Evolutionary conservation across 2,113 vertebrate genomes (phyloP), one percentile per base, ranked within the genome.

Genomic region (Fregata magnificens): DNA sequence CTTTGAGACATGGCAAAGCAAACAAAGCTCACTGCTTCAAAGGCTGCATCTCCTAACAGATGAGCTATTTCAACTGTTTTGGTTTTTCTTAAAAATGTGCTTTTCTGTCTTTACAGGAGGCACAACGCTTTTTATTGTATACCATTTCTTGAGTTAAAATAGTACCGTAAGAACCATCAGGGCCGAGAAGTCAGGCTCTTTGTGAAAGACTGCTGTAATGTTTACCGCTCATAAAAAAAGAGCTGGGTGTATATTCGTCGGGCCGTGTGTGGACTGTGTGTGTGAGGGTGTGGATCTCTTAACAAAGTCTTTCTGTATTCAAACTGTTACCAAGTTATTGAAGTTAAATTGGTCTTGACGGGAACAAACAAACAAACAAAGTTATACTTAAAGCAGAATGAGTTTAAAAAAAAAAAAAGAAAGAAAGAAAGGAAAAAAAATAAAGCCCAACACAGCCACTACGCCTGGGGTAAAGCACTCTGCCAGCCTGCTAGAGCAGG

Each of bases 221-320:
- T 96, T 96, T 94, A 91, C 93, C 69, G 58, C 82, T 82, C 34
- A 45, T n/a, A 56, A 91, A 90, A 87, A 95, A 94, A 66, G 14
- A 95, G 74, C 66, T 2, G 25, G 47, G 95, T 91, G 18, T 94
- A 76, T 93, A 85, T 79, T 85, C 2, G 1, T 36, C 0, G 0
- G 73, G 63, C 70, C 2, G 2, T 49, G 20, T 72, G 81, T 2
- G 5, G 89, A 91, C 73, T 44, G 3, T 52, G 69, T 62, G 72
- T 56, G 70, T 69, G 53, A 95, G 93, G 95, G 87, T 80, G 90
- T 85, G 95, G 90, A 91, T 36, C 82, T 76, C 82, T 62, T 74
- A 82, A 96, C 78, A 96, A 90, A 94, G 90, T 72, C 91, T 93
- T 94, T 91, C 92, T 96, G 78, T 96, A 80, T 91, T 95, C 90